phyloP scores from a whole-genome alignment of 2,113 vertebrate species.

The Albula goreensis region DNA sequence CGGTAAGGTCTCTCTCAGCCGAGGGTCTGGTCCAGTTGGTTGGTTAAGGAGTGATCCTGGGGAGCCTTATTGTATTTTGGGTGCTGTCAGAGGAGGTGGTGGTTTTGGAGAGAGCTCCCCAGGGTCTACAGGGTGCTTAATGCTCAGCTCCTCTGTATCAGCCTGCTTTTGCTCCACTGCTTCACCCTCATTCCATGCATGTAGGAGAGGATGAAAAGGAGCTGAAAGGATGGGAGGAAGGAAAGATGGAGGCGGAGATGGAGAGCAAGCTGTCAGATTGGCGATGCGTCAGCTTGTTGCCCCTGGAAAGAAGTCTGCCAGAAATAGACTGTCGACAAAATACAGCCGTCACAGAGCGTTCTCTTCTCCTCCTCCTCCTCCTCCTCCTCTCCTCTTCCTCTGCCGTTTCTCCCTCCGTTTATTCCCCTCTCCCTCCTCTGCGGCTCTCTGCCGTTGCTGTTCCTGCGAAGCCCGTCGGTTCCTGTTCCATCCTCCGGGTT shows the following conservation, averaged over 20 bases:
- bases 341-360: neutral
- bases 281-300: neutral
- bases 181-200: slow-evolving; percentile 27
- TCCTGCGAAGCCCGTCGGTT: neutral
- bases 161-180: slow-evolving; percentile 21
- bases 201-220: slow-evolving; percentile 23
- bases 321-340: neutral
- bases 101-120: neutral
- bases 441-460: neutral
- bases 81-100: neutral
- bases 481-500: neutral
- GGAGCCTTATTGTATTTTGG: neutral
- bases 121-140: neutral
- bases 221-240: neutral
- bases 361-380: neutral
- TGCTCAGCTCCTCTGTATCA: slow-evolving; percentile 20
- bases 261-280: slow-evolving; percentile 23
- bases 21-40: neutral
- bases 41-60: neutral
- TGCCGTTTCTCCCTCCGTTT: neutral
- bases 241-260: slow-evolving; percentile 36
- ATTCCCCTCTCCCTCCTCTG: neutral
- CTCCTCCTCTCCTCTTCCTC: neutral
- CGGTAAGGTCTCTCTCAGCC: neutral
- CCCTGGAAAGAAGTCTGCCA: neutral